A percentile compares a stretch with the other conserved stretches of the same genome.
Evolutionary conservation across 2,113 vertebrate species (phyloP).

Genomic region (Peromyscus polionotus): DNA sequence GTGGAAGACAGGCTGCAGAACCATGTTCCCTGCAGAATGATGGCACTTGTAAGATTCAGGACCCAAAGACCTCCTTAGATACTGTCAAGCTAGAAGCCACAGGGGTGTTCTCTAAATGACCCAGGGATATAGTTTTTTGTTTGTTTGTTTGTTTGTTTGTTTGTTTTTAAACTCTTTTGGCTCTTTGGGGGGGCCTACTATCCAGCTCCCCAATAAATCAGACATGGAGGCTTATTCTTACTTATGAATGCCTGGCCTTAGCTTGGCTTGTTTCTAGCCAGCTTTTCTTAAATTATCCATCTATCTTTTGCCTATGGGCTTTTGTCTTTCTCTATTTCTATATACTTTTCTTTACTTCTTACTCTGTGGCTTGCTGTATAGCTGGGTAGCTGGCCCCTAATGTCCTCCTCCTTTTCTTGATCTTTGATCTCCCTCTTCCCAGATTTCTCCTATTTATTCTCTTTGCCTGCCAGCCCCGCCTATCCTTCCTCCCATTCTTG

Average conservation of each 20-base stretch:
- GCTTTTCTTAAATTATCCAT: not conserved
- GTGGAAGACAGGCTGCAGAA: not conserved
- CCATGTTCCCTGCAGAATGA: not conserved
- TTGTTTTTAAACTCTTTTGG: not conserved
- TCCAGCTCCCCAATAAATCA: not conserved
- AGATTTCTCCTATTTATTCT: not conserved
- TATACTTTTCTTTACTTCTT: not conserved
- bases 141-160: not conserved
- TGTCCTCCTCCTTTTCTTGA: not conserved
- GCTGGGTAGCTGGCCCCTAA: not conserved
- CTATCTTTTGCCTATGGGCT: not conserved
- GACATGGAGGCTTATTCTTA: not conserved
- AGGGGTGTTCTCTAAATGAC: not conserved
- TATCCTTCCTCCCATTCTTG: not conserved
- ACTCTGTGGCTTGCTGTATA: not conserved
- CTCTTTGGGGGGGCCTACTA: not conserved
- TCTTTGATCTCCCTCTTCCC: not conserved
- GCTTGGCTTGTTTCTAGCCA: not conserved
- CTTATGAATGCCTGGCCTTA: not conserved
- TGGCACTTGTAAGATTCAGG: not conserved
- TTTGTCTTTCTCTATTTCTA: not conserved
- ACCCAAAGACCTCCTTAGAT: not conserved
- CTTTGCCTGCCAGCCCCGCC: not conserved
- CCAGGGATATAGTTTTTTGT: not conserved
- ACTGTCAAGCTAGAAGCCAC: too few species aligned